Percentiles rank a stretch among this genome's conserved stretches.
Evolutionary conservation across 23 tunicate species (phyloP).

Genomic region (Trididemnum nubilum): DNA sequence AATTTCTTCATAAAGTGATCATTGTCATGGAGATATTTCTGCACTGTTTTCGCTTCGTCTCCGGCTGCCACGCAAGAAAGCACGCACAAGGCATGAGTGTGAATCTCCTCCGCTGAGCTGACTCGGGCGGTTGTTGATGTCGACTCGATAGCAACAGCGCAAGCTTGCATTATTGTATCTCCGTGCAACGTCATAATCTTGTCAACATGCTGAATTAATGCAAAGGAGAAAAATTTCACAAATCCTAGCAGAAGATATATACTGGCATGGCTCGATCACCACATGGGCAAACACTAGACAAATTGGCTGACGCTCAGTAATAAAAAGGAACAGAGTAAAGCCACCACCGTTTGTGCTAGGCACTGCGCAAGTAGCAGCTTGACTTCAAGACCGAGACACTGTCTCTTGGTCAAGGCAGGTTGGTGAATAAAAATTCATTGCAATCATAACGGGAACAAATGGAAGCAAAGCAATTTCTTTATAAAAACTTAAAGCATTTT

Average conservation of each 20-base stretch:
- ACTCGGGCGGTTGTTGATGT: slow-evolving; percentile 6
- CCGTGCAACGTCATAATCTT: slow-evolving; percentile 51
- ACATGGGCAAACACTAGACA: too few relatives aligned
- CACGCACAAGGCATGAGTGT: slow-evolving; percentile 57
- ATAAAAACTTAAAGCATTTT: too few relatives aligned
- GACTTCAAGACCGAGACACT: too few relatives aligned
- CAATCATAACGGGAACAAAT: too few relatives aligned
- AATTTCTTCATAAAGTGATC: slow-evolving; percentile 41
- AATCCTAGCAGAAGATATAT: not conserved
- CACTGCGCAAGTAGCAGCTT: too few relatives aligned
- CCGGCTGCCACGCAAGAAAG: slow-evolving; percentile 63
- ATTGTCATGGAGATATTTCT: slow-evolving; percentile 48
- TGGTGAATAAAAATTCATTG: too few relatives aligned
- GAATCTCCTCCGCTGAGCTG: not conserved
- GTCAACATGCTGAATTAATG: slow-evolving; percentile 35
- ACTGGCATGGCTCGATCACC: too few relatives aligned
- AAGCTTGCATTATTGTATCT: slow-evolving; percentile 71
- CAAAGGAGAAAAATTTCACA: not conserved
- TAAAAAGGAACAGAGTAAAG: too few relatives aligned
- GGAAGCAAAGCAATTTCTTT: too few relatives aligned
- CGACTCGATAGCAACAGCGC: slow-evolving; percentile 49
- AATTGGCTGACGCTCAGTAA: too few relatives aligned
- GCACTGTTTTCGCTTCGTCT: slow-evolving; percentile 40
- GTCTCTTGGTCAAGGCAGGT: too few relatives aligned
- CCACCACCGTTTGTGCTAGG: too few relatives aligned